Conservation (phyloP, 2,113 vertebrate genomes). For the Apodemus speciosus region DNA sequence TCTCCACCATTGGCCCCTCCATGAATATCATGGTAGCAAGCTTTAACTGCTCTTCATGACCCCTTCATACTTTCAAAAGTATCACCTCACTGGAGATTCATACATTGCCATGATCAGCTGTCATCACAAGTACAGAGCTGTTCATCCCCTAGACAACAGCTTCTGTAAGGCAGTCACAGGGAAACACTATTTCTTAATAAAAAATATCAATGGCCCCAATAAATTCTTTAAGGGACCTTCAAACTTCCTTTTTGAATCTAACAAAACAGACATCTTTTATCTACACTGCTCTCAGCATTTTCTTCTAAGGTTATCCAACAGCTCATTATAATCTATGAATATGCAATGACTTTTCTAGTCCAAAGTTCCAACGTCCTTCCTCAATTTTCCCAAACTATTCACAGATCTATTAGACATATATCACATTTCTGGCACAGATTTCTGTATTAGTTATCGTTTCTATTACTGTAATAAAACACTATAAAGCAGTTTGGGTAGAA, state of each 20-base stretch:
- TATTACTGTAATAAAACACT: background rate
- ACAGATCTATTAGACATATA: background rate
- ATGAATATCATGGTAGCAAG: background rate
- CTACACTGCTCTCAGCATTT: background rate
- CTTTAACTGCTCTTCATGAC: background rate
- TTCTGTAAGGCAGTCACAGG: background rate
- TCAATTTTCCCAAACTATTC: background rate
- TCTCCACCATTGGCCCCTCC: rapidly evolving
- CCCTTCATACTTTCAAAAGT: background rate
- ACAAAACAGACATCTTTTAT: background rate
- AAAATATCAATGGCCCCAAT: background rate
- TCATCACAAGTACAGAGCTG: background rate
- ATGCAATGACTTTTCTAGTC: background rate
- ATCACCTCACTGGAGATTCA: too few species aligned
- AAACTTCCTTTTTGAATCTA: background rate
- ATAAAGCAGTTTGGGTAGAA: background rate
- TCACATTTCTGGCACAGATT: background rate
- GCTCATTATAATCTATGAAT: background rate
- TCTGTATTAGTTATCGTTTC: background rate
- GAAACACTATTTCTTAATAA: background rate
- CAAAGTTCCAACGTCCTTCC: background rate
- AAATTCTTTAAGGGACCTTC: background rate
- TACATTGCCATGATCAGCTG: background rate
- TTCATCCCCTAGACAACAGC: background rate
- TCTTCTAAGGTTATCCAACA: background rate